phyloP scores from a whole-genome alignment of 2,888 invertebrate genomes.

The Latheticus oryzae region DNA sequence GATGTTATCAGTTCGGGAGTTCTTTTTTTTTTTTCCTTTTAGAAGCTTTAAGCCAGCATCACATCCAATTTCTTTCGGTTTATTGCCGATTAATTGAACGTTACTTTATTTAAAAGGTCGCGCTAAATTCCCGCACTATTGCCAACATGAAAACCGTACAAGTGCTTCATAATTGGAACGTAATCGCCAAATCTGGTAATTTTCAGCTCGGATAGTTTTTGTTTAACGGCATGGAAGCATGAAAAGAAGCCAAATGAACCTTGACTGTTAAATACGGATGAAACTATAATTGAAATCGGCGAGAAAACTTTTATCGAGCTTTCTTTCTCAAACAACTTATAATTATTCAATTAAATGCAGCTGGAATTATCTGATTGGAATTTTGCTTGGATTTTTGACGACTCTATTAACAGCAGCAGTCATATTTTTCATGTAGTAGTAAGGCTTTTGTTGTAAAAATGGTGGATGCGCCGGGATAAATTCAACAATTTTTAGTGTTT shows the following conservation, averaged over 20 bases:
- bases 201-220: conserved; percentile 37
- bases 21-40: no score
- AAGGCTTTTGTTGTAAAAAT: no score
- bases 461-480: no score
- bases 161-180: conserved; percentile 39
- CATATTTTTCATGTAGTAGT: no score
- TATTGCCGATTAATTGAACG: conserved; percentile 28
- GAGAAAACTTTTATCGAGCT: conserved; percentile 25
- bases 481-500: no score
- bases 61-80: conserved; percentile 22
- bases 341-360: conserved; percentile 54
- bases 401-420: no score
- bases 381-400: conserved; percentile 32
- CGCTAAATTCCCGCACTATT: conserved; percentile 9
- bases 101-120: conserved; percentile 3
- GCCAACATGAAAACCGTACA: conserved; percentile 24
- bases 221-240: conserved; percentile 38
- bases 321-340: conserved; percentile 45
- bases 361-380: conserved; percentile 51
- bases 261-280: conserved; percentile 40
- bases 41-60: background rate
- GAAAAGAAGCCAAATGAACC: conserved; percentile 44
- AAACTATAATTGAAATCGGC: conserved; percentile 44
- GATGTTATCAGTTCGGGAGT: conserved; percentile 7
- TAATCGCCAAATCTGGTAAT: conserved; percentile 39